phyloP scores from a whole-genome alignment of 2,797 vertebrate species.

The Garrulus glandarius region DNA sequence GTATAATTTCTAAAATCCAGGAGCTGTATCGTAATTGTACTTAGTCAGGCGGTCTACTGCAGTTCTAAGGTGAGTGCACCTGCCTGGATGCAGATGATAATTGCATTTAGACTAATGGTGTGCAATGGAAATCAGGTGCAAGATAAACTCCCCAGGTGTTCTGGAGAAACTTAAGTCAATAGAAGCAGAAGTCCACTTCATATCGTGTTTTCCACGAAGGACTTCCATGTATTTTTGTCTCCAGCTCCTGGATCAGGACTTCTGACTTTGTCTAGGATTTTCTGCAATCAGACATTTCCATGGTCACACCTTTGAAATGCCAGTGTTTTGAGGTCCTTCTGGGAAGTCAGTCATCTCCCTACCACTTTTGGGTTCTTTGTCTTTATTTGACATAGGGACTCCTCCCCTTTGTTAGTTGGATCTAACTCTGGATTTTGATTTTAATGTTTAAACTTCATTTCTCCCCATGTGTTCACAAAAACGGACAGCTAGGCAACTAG shows the following conservation, averaged over 20 bases:
- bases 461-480: not conserved
- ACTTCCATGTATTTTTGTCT: not conserved
- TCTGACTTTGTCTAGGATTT: not conserved
- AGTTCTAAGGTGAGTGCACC: not conserved
- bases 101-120: not conserved
- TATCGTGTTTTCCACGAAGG: not conserved
- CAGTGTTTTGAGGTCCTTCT: not conserved
- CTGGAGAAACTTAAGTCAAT: not conserved
- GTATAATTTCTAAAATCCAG: not conserved
- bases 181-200: not conserved
- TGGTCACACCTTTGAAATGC: rapidly evolving
- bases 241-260: not conserved
- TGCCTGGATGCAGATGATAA: not conserved
- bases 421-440: not conserved
- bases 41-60: not conserved
- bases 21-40: not conserved
- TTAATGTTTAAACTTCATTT: not conserved
- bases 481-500: not conserved
- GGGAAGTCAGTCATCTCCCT: not conserved
- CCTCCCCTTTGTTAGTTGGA: not conserved
- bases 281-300: not conserved
- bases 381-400: not conserved
- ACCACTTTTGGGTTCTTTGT: not conserved
- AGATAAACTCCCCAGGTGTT: not conserved
- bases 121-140: not conserved